Evolutionary conservation across 2,888 invertebrate species (phyloP).

Genomic region (Busseola fusca): DNA sequence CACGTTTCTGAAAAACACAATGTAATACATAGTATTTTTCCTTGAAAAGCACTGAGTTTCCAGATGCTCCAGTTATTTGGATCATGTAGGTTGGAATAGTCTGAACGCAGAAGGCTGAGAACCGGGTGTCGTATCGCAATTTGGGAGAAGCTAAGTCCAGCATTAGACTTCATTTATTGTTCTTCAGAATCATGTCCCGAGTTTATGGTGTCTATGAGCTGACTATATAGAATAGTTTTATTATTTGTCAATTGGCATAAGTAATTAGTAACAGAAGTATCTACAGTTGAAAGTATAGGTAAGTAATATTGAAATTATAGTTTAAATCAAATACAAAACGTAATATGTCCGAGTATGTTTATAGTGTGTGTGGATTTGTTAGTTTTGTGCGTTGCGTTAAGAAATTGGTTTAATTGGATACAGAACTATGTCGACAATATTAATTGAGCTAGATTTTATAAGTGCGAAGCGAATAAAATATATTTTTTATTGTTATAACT

Average conservation of each 20-base stretch:
- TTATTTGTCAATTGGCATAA: too few species aligned
- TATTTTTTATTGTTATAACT: not conserved
- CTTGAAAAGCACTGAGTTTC: too few species aligned
- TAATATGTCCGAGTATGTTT: not conserved
- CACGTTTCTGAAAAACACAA: too few species aligned
- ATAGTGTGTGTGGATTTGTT: not conserved
- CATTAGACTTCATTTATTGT: not conserved
- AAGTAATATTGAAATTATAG: not conserved
- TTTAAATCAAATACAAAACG: not conserved
- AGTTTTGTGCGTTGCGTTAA: not conserved
- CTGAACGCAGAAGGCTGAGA: not conserved
- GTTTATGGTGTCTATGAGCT: too few species aligned
- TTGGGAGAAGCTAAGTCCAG: not conserved
- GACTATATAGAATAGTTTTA: too few species aligned
- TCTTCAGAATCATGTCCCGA: too few species aligned
- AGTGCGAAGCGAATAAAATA: not conserved
- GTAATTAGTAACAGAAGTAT: not conserved
- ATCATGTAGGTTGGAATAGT: not conserved
- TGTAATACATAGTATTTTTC: too few species aligned
- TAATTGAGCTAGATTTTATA: not conserved
- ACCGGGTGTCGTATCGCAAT: not conserved
- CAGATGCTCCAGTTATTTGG: not conserved
- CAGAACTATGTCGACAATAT: not conserved
- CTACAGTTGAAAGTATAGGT: too few species aligned
- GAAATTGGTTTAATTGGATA: conserved; percentile 18